These are phyloP conservation scores for Luperina nickerlii DNA, from an alignment of 2,888 invertebrate species.

Conservation along the genomic window DNA sequence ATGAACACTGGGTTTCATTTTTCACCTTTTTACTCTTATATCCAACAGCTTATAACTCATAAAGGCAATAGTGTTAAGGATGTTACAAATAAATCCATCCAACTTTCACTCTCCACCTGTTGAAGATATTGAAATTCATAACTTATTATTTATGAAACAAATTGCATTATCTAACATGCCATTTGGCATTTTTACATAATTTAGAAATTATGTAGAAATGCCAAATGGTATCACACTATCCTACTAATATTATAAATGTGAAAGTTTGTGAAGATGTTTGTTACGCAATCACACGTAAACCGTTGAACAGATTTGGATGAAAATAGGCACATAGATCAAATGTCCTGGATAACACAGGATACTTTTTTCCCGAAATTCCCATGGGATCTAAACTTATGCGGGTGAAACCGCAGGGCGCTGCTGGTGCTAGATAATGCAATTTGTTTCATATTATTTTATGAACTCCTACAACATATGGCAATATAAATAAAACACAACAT, in stretches of 20 bases:
- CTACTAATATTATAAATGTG: too few species aligned
- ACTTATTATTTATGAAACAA: neutral
- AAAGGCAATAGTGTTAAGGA: constrained; percentile 72
- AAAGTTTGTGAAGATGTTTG: too few species aligned
- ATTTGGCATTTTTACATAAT: neutral
- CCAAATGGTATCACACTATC: neutral
- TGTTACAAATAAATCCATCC: constrained; percentile 75
- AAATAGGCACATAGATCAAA: too few species aligned
- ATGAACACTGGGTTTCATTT: constrained; percentile 80
- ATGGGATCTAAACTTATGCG: too few species aligned
- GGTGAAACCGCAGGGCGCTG: too few species aligned
- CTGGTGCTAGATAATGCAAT: neutral
- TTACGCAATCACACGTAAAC: too few species aligned
- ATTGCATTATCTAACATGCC: neutral
- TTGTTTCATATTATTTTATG: neutral
- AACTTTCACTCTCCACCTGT: constrained; percentile 82
- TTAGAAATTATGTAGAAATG: too few species aligned
- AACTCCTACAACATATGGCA: neutral
- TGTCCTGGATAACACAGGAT: too few species aligned
- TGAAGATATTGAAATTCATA: constrained; percentile 59
- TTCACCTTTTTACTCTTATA: constrained; percentile 50
- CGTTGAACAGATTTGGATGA: too few species aligned
- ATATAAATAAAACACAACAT: constrained; percentile 43
- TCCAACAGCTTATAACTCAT: constrained; percentile 61
- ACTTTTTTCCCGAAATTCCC: too few species aligned